Evolutionary conservation across 2,888 invertebrate species (phyloP).

Genomic region (Aplocera efformata): DNA sequence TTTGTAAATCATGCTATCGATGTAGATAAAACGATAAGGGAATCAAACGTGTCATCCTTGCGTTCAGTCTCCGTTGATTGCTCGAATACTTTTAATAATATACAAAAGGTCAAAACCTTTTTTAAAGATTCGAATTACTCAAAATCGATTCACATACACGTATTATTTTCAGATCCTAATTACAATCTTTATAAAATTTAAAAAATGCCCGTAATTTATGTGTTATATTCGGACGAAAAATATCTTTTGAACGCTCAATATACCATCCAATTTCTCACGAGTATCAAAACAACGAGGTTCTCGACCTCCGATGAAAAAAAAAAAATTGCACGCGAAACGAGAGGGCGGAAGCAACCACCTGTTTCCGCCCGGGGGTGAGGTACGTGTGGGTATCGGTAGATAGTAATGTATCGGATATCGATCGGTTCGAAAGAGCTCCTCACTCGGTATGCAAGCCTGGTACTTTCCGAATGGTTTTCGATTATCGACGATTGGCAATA

Average conservation of each 20-base stretch:
- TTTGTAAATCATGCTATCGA: too few relatives aligned
- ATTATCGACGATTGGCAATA: slow-evolving; percentile 75
- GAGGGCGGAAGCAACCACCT: slow-evolving; percentile 28
- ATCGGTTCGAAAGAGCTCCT: slow-evolving; percentile 64
- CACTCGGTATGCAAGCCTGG: slow-evolving; percentile 50
- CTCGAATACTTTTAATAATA: too few relatives aligned
- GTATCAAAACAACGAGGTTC: slow-evolving; percentile 12
- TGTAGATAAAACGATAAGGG: too few relatives aligned
- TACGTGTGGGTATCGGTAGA: slow-evolving; percentile 20
- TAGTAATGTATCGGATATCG: slow-evolving; percentile 46
- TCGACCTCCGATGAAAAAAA: slow-evolving; percentile 7
- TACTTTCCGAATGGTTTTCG: slow-evolving; percentile 72
- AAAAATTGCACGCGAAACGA: slow-evolving; percentile 17
- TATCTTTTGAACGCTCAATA: slow-evolving; percentile 5
- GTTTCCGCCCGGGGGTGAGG: slow-evolving; percentile 8
- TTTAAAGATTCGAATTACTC: too few relatives aligned
- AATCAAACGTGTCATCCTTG: too few relatives aligned
- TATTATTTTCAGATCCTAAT: too few relatives aligned
- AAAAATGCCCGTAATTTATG: too few relatives aligned
- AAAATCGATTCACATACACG: too few relatives aligned
- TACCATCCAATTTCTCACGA: slow-evolving; percentile 19
- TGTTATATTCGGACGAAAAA: not conserved
- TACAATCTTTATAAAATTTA: too few relatives aligned
- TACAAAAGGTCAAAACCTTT: too few relatives aligned
- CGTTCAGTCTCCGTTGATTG: too few relatives aligned